Base-by-base conservation (phyloP, 2,888 invertebrate species). In the Platycheirus albimanus region DNA sequence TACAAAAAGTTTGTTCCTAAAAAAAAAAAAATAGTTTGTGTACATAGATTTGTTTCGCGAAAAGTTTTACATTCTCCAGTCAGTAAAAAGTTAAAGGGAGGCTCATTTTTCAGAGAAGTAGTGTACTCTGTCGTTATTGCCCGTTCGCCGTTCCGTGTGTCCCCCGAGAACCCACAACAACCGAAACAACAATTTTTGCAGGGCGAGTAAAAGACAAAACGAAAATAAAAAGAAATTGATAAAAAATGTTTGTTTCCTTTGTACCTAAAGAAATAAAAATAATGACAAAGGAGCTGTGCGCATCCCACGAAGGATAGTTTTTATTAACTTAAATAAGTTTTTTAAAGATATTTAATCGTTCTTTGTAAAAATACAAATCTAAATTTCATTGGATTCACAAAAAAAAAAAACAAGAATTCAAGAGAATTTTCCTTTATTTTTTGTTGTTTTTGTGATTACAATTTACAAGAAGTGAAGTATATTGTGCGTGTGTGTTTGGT, bases 271-370 rank as follows among this genome's bases (percentile, higher is more conserved):
- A 58, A 30, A 61, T 61, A 61, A 61, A 83, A 83, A 83, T 69
- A 83, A 83, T 83, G 78, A 83, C 78, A 78, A 83, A 83, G 78
- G 72, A 78, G 78, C 64, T 69, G 20, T 69, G 38, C 38, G 54
- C 47, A 49, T 76, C 71, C 36, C 30, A 30, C 51, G 43, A 20
- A 30, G 47, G 24, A 72, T 76, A 72, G 70, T 70, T 75, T 80
- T 19, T 4, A 17, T 43, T 2, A 61, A 61, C 24, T 13, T 11
- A 33, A 33, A 8, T 61, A 30, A 7, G 7, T 7, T 45, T n/a
- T 30, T 43, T 30, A 15, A 1, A 71, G 61, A n/a, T n/a, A n/a
- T n/a, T 71, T 54, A 33, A 11, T 43, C 30, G 3, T 1, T 74
- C 36, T 15, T 66, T 61, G 43, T 45, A 36, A 30, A 8, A 28